phyloP scores from a whole-genome alignment of 2,888 invertebrate genomes.

The Drosophila dives region DNA sequence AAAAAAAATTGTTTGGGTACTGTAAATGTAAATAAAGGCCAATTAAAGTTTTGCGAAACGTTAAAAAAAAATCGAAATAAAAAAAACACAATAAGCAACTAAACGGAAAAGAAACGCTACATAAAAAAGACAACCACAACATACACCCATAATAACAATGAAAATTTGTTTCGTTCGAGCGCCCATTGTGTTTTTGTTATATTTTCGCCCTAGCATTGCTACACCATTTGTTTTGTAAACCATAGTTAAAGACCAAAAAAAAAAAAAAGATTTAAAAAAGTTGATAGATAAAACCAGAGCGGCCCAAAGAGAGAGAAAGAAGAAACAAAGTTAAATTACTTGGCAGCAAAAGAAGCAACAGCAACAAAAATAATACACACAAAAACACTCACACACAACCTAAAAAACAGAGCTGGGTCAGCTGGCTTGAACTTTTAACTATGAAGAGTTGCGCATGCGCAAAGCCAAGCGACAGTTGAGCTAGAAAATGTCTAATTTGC shows the following conservation, averaged over 20 bases:
- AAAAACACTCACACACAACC: constrained; percentile 12
- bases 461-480: constrained; percentile 12
- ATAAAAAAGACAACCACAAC: constrained; percentile 26
- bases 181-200: constrained; percentile 51
- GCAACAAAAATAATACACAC: constrained; percentile 17
- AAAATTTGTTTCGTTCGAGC: constrained; percentile 70
- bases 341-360: constrained; percentile 25
- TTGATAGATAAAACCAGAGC: constrained; percentile 30
- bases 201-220: constrained; percentile 44
- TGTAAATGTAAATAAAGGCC: constrained; percentile 51
- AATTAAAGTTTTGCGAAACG: constrained; percentile 58
- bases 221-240: constrained; percentile 61
- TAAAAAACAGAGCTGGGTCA: constrained; percentile 21
- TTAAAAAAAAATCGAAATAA: constrained; percentile 21
- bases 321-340: constrained; percentile 56
- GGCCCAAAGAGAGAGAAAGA: constrained; percentile 53
- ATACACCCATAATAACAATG: constrained; percentile 63
- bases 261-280: constrained; percentile 15
- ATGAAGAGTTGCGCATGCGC: constrained; percentile 48
- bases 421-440: constrained; percentile 51
- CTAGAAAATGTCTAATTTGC: constrained; percentile 21
- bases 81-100: constrained; percentile 41
- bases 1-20: constrained; percentile 26
- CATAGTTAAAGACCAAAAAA: constrained; percentile 33
- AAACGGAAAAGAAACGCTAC: constrained; percentile 58